Conservation (phyloP, 2,888 invertebrate genomes). For the Amphimallon solstitiale region DNA sequence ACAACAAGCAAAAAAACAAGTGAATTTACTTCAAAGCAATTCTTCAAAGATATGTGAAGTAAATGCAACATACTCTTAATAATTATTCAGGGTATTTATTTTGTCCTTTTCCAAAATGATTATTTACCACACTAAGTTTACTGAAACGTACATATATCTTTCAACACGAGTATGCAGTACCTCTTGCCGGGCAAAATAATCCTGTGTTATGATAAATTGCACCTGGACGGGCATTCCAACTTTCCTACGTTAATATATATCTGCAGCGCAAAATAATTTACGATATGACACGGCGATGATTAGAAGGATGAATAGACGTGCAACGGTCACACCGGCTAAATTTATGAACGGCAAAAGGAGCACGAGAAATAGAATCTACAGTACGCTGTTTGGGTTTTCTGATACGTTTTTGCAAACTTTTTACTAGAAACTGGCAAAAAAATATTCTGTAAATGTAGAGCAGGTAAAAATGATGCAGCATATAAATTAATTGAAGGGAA, state of each 20-base stretch:
- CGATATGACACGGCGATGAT: conserved; percentile 28
- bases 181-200: neutral
- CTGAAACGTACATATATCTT: conserved; percentile 5
- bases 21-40: no score
- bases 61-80: no score
- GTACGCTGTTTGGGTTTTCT: no score
- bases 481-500: no score
- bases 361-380: neutral
- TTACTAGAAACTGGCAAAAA: no score
- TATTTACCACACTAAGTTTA: neutral
- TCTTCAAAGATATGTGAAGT: no score
- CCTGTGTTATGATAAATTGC: conserved; percentile 24
- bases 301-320: conserved; percentile 29
- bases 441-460: no score
- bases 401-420: no score
- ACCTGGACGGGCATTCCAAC: conserved; percentile 18
- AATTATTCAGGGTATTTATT: no score
- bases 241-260: conserved; percentile 17
- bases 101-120: neutral
- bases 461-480: no score
- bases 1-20: no score
- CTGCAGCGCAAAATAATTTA: conserved; percentile 13
- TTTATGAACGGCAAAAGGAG: conserved; percentile 9
- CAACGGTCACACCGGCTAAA: conserved; percentile 15
- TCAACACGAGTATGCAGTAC: neutral